Evolutionary conservation across 2,888 invertebrate species (phyloP).

Genomic region (Drosophila flavopinicola): DNA sequence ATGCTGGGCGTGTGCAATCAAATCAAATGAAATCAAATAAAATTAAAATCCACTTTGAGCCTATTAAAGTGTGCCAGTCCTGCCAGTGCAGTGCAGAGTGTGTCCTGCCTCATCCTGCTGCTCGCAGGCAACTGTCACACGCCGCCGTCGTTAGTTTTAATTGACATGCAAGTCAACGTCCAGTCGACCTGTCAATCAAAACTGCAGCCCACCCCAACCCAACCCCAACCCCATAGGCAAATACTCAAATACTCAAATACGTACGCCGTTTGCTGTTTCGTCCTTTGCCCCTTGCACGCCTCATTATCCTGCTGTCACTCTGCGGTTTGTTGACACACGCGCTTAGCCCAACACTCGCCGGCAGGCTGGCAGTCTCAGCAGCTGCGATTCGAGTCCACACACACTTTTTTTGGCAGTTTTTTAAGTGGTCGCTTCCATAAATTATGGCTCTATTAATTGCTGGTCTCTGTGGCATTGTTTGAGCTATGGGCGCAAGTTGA

Average conservation of each 20-base stretch:
- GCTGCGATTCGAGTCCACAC: conserved; percentile 20
- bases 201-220: conserved; percentile 40
- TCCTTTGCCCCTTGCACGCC: conserved; percentile 23
- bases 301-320: conserved; percentile 60
- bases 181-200: conserved; percentile 83
- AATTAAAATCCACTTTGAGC: conserved; percentile 84
- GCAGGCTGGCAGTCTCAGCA: conserved; percentile 17
- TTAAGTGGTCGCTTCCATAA: conserved; percentile 31
- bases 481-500: conserved; percentile 17
- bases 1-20: conserved; percentile 76
- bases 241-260: too few species aligned
- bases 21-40: conserved; percentile 80
- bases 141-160: conserved; percentile 77
- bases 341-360: conserved; percentile 23
- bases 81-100: background rate
- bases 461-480: conserved; percentile 12
- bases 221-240: conserved; percentile 12
- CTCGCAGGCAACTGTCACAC: conserved; percentile 49
- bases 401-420: conserved; percentile 33
- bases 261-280: background rate
- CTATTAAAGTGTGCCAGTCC: conserved; percentile 80
- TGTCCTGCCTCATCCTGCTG: conserved; percentile 1
- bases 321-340: conserved; percentile 75
- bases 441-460: conserved; percentile 53
- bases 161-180: conserved; percentile 84